Evolutionary conservation across 2,888 invertebrate species (phyloP).

Genomic region (Smittia sp.): DNA sequence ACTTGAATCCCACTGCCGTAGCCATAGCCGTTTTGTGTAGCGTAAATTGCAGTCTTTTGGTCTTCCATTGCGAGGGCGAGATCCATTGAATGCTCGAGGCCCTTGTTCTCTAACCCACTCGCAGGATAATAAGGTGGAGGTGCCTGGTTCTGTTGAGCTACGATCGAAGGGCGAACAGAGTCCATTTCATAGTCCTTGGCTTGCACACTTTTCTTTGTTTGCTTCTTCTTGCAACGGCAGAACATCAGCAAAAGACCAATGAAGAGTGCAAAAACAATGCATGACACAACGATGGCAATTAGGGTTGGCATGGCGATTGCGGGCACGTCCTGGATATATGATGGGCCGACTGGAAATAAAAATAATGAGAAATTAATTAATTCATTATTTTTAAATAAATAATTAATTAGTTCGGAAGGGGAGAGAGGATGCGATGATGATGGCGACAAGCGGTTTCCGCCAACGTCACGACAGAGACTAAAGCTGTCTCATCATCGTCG

Average conservation of each 20-base stretch:
- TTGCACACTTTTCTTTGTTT: slow-evolving; percentile 74
- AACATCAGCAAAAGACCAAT: slow-evolving; percentile 74
- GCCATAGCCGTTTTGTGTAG: slow-evolving; percentile 79
- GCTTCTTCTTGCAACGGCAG: slow-evolving; percentile 79
- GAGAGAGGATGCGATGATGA: neutral
- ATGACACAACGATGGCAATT: slow-evolving; percentile 74
- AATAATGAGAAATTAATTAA: slow-evolving; percentile 40
- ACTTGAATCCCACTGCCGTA: slow-evolving; percentile 69
- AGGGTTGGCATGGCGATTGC: slow-evolving; percentile 74
- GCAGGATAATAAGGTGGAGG: slow-evolving; percentile 89
- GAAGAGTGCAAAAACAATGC: slow-evolving; percentile 75
- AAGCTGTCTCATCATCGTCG: neutral
- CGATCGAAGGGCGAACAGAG: slow-evolving; percentile 78
- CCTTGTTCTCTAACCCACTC: slow-evolving; percentile 86
- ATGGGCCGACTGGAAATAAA: slow-evolving; percentile 66
- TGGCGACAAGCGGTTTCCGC: neutral
- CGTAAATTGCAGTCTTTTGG: slow-evolving; percentile 79
- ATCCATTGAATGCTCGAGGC: slow-evolving; percentile 84
- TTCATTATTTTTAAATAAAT: slow-evolving; percentile 38
- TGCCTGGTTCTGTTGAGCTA: slow-evolving; percentile 81
- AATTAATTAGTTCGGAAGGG: slow-evolving; percentile 32
- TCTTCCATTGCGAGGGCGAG: slow-evolving; percentile 79
- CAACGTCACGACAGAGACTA: neutral
- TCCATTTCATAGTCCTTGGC: slow-evolving; percentile 91
- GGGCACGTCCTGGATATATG: slow-evolving; percentile 76